Percentiles rank a stretch among this genome's conserved stretches.
Evolutionary conservation across 2,888 invertebrate species (phyloP).

Genomic region (Plagodis dolabraria): DNA sequence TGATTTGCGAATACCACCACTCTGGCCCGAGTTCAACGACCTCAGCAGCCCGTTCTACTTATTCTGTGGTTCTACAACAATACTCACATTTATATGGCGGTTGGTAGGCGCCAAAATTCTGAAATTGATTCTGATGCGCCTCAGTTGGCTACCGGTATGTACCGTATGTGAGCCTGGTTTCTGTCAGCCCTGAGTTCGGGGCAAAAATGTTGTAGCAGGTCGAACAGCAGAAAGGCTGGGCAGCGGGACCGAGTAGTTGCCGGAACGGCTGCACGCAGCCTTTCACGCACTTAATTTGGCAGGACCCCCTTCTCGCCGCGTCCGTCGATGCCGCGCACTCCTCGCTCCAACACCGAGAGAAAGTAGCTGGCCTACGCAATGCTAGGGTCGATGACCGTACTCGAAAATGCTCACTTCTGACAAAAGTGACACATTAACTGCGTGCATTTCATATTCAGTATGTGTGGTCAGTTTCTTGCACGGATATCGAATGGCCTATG

Average conservation of each 20-base stretch:
- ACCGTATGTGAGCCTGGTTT: slow-evolving; percentile 18
- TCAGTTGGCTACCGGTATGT: slow-evolving; percentile 23
- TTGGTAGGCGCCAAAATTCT: slow-evolving; percentile 43
- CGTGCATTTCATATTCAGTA: slow-evolving; percentile 79
- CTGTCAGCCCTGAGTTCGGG: slow-evolving; percentile 23
- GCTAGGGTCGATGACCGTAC: slow-evolving; percentile 82
- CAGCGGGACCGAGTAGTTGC: slow-evolving; percentile 48
- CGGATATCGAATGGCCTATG: slow-evolving; percentile 67
- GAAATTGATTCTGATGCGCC: slow-evolving; percentile 24
- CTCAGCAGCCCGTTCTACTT: slow-evolving; percentile 51
- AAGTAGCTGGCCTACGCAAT: slow-evolving; percentile 85
- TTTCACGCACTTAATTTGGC: slow-evolving; percentile 84
- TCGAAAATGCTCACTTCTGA: slow-evolving; percentile 81
- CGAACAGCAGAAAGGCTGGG: slow-evolving; percentile 47
- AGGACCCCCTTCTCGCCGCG: slow-evolving; percentile 75
- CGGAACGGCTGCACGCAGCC: slow-evolving; percentile 72
- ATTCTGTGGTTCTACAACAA: slow-evolving; percentile 42
- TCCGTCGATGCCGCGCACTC: slow-evolving; percentile 51
- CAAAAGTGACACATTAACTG: slow-evolving; percentile 82
- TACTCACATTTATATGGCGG: slow-evolving; percentile 47
- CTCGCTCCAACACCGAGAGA: slow-evolving; percentile 73
- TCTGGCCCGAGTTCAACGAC: slow-evolving; percentile 64
- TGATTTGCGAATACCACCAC: slow-evolving; percentile 61
- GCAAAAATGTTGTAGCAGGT: slow-evolving; percentile 40
- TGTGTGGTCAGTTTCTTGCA: slow-evolving; percentile 79